These are phyloP conservation scores for Rotaria sp. DNA, from an alignment of 2,888 invertebrate species.

Conservation along the genomic window DNA sequence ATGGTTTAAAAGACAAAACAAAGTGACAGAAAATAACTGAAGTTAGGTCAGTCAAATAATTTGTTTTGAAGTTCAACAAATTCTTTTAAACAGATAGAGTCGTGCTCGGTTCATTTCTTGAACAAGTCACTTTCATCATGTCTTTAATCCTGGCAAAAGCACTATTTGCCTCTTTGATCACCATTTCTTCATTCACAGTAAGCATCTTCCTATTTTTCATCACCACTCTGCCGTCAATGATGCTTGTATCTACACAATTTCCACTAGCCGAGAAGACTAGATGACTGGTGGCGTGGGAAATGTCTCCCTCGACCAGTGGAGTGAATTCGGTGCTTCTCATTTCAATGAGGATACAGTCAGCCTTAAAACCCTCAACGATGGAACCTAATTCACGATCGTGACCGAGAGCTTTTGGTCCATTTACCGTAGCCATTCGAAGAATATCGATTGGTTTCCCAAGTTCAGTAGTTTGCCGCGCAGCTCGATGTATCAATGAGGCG, in stretches of 20 bases:
- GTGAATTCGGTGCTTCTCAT: not conserved
- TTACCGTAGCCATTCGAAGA: not conserved
- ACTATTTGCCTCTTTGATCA: not conserved
- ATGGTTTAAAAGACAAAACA: too few relatives aligned
- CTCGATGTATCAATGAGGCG: not conserved
- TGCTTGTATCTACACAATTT: not conserved
- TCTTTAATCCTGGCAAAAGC: not conserved
- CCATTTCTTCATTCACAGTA: not conserved
- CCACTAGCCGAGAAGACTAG: not conserved
- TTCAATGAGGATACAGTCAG: not conserved
- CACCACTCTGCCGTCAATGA: not conserved
- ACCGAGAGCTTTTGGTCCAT: not conserved
- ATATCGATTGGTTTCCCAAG: not conserved
- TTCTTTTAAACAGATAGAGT: too few relatives aligned
- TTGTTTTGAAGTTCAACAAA: too few relatives aligned
- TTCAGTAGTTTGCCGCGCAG: not conserved
- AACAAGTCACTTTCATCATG: not conserved
- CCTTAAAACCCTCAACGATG: not conserved
- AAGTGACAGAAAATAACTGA: too few relatives aligned
- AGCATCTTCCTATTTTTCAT: not conserved
- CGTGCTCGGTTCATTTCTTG: not conserved
- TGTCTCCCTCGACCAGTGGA: not conserved
- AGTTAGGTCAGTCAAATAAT: too few relatives aligned
- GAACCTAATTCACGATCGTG: not conserved
- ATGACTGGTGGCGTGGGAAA: not conserved